Evolutionary conservation across 2,113 vertebrate species (phyloP).

Genomic region (Oostethus manadensis): DNA sequence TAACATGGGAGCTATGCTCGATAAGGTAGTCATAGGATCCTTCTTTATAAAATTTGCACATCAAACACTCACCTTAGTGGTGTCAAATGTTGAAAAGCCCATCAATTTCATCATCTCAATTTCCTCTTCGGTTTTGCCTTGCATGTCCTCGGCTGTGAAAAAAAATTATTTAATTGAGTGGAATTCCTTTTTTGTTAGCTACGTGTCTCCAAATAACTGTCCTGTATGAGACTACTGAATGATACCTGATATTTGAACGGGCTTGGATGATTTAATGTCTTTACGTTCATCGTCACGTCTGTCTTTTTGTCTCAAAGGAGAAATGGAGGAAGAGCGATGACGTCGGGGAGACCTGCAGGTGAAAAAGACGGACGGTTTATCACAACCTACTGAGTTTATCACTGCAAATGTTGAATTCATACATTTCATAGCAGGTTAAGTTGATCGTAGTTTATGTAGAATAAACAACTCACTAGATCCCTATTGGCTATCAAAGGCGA

Average conservation of each 20-base stretch:
- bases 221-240: accelerated
- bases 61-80: constrained; percentile 79
- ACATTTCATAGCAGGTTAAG: background rate
- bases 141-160: constrained; percentile 84
- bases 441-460: background rate
- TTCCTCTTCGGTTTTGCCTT: constrained; percentile 95
- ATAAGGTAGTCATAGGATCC: too few relatives aligned
- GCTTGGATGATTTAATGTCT: constrained; percentile 68
- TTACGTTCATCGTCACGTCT: constrained; percentile 85
- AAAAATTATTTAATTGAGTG: background rate
- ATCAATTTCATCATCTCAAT: constrained; percentile 98
- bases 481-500: too few relatives aligned
- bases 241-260: constrained; percentile 87
- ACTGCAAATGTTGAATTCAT: background rate
- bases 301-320: constrained; percentile 82
- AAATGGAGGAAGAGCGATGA: constrained; percentile 82
- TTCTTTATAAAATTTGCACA: background rate
- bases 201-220: background rate
- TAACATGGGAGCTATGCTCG: too few relatives aligned
- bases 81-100: constrained; percentile 87
- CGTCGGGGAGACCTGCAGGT: constrained; percentile 81
- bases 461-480: too few relatives aligned
- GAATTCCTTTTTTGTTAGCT: background rate
- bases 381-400: constrained; percentile 6
- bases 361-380: constrained; percentile 36